Base-by-base conservation (phyloP, 92 coral and sea anemone species). In the Palythoa heliodiscus region DNA sequence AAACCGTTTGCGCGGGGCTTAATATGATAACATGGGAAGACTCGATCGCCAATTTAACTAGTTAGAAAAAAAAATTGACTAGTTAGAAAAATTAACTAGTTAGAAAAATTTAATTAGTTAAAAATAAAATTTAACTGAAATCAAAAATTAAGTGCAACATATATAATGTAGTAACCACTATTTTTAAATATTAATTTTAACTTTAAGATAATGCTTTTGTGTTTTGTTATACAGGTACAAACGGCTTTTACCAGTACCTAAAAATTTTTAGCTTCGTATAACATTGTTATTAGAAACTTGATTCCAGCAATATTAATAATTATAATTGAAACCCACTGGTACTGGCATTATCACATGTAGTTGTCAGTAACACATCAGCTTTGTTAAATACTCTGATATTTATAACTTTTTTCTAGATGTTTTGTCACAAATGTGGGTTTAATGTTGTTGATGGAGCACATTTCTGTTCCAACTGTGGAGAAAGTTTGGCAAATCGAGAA, bases 401-500 rank as follows among this genome's bases (percentile, higher is more conserved):
- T 68, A 9, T 68, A 68, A 68, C 37, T 22, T 68, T 39, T 71
- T 37, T 71, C 75, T 71, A 71, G 75, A 71, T 71, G 66, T 75
- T 75, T 75, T 75, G 80, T 48, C 66, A 75, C 79, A 75, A 52
- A 52, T 50, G 79, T 52, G 40, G 43, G 63, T 39, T 43, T 19
- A 73, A 48, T 19, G 54, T 50, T 52, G 43, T 22, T 22, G 79
- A 75, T 75, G 79, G 79, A 75, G 79, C 79, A 50, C 79, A 50
- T 24, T 75, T 75, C 79, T 75, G 79, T 75, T 50, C 79, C 60
- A 75, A 75, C 82, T 76, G 82, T 76, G 82, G 82, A 76, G 14
- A 52, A 19, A 58, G 69, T 54, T 77, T 77, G 70, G 82, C 61
- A 25, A 55, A 77, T 38, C 82, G 52, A 0, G 52, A 77, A 23